These are phyloP conservation scores for Himalopsyche japonica DNA, from an alignment of 2,888 invertebrate genomes.

Conservation along the genomic window DNA sequence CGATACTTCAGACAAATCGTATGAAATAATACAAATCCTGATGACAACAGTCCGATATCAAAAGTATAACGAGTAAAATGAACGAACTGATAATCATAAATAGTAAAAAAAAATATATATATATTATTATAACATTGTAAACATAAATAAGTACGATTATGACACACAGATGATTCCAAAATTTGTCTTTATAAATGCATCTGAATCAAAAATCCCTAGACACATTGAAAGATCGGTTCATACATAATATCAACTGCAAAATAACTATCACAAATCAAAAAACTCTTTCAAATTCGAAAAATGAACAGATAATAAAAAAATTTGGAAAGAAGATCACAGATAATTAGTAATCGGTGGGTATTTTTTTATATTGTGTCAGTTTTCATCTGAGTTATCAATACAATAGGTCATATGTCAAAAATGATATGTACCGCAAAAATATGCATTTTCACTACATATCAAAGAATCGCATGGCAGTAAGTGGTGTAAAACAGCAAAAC, in stretches of 20 bases:
- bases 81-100: constrained; percentile 7
- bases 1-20: not conserved
- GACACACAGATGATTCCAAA: not conserved
- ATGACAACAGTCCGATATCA: constrained; percentile 31
- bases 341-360: not conserved
- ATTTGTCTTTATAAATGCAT: not conserved
- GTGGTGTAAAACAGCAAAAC: too few species aligned
- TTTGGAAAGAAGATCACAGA: not conserved
- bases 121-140: not conserved
- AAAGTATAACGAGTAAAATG: not conserved
- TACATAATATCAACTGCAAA: too few species aligned
- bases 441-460: too few species aligned
- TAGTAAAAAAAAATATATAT: not conserved
- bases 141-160: not conserved
- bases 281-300: not conserved
- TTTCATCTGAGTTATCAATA: not conserved
- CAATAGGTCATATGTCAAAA: too few species aligned
- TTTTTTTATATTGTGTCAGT: not conserved
- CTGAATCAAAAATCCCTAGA: not conserved
- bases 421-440: too few species aligned
- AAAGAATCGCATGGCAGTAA: too few species aligned
- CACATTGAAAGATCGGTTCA: not conserved
- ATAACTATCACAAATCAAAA: not conserved
- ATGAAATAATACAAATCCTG: constrained; percentile 19
- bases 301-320: not conserved